phyloP scores from a whole-genome alignment of 2,797 vertebrate species.

The Eremophila alpestris region DNA sequence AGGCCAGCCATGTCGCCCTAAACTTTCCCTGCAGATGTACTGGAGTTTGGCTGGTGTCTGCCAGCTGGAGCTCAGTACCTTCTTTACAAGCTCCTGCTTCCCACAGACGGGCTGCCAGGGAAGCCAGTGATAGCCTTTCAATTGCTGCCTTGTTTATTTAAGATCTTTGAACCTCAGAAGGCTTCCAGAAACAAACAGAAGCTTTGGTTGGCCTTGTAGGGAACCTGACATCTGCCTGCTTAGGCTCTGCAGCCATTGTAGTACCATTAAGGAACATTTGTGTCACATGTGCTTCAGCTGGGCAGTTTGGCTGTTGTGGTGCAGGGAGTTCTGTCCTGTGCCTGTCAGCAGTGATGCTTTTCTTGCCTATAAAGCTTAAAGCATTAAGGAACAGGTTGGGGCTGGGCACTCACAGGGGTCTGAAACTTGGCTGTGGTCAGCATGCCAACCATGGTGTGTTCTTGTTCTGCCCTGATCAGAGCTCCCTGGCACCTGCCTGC shows the following conservation, averaged over 20 bases:
- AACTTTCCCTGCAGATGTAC: background rate
- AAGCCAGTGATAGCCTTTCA: background rate
- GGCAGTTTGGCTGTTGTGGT: background rate
- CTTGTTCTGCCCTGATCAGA: background rate
- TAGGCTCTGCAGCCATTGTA: background rate
- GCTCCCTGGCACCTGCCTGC: background rate
- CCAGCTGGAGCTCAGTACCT: constrained; percentile 39
- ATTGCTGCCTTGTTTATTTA: background rate
- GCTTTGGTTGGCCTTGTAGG: background rate
- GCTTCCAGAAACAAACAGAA: constrained; percentile 17
- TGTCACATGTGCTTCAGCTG: background rate
- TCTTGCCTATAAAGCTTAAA: rapidly evolving
- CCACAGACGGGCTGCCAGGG: background rate
- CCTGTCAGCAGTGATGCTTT: background rate
- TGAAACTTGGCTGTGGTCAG: background rate
- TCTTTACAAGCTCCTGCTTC: constrained; percentile 34
- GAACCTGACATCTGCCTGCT: background rate
- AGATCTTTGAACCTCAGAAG: background rate
- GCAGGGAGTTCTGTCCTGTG: background rate
- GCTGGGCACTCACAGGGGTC: background rate
- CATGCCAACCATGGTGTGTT: too few species aligned
- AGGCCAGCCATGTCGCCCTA: background rate
- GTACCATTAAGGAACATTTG: background rate
- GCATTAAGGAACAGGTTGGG: background rate
- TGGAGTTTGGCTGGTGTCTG: background rate